phyloP scores from a whole-genome alignment of 1,140 invertebrate genomes.

The Atopsyche davidsoni region DNA sequence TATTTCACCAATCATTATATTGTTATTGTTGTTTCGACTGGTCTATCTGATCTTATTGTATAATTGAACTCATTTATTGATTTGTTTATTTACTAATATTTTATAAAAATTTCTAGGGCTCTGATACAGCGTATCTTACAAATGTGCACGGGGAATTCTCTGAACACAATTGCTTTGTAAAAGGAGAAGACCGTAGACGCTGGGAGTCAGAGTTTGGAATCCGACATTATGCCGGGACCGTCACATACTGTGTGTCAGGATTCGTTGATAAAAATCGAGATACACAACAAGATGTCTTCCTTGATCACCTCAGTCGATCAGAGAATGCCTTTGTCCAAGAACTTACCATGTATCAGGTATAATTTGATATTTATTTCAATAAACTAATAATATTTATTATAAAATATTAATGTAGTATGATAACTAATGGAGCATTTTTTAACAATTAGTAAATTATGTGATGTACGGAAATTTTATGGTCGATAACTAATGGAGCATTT shows the following conservation, averaged over 20 bases:
- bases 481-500: too few species aligned
- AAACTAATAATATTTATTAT: not conserved
- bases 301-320: conserved; percentile 84
- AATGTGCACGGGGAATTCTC: conserved; percentile 90
- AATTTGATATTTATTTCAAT: not conserved
- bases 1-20: conserved; percentile 33
- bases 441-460: too few species aligned
- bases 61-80: too few species aligned
- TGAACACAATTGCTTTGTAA: conserved; percentile 77
- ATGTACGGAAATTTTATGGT: too few species aligned
- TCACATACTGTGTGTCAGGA: conserved; percentile 85
- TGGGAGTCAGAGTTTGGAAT: conserved; percentile 92
- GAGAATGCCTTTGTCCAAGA: conserved; percentile 83
- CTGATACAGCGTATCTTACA: conserved; percentile 80
- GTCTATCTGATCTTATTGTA: conserved; percentile 24
- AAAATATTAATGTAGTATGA: not conserved
- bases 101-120: conserved; percentile 62
- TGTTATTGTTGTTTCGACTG: conserved; percentile 13
- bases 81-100: too few species aligned
- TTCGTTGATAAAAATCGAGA: conserved; percentile 98
- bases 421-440: too few species aligned
- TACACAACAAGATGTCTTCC: conserved; percentile 91
- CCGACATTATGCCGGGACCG: conserved; percentile 90
- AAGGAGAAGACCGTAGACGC: conserved; percentile 76
- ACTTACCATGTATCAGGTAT: conserved; percentile 73